phyloP scores from a whole-genome alignment of 2,113 vertebrate genomes.

The Brachirus orientalis region DNA sequence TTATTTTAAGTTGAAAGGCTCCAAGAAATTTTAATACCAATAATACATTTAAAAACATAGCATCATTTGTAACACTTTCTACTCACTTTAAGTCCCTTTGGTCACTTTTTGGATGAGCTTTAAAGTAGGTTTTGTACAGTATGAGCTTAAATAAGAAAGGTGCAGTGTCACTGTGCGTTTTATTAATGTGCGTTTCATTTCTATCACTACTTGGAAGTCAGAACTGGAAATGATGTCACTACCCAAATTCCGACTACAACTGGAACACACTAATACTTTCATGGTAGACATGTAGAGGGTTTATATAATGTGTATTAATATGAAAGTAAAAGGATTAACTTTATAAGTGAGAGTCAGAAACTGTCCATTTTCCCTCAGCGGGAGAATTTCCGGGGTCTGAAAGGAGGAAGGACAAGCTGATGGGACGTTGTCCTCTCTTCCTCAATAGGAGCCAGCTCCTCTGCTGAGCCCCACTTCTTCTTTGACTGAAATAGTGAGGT shows the following conservation, averaged over 20 bases:
- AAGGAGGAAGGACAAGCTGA: constrained; percentile 56
- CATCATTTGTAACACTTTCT: not conserved
- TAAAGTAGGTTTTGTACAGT: not conserved
- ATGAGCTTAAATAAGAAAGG: no score
- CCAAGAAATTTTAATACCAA: constrained; percentile 20
- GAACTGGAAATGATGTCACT: no score
- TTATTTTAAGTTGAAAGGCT: constrained; percentile 1
- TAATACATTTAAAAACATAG: not conserved
- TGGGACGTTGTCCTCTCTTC: constrained; percentile 66
- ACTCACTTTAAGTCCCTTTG: not conserved
- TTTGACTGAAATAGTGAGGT: constrained; percentile 79
- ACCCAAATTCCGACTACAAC: no score
- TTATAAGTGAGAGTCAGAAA: constrained; percentile 4
- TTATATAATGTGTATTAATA: not conserved
- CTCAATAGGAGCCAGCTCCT: constrained; percentile 72
- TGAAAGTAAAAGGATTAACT: constrained; percentile 6
- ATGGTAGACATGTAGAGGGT: not conserved
- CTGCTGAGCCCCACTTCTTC: constrained; percentile 77
- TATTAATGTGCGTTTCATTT: no score
- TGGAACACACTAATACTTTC: not conserved
- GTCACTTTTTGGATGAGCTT: constrained; percentile 6
- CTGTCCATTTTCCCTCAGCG: constrained; percentile 40
- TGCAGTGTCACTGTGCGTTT: no score
- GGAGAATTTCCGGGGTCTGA: constrained; percentile 74
- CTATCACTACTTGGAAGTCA: no score